Evolutionary conservation across 2,113 vertebrate species (phyloP).

Genomic region (Notarius quadriscutis): DNA sequence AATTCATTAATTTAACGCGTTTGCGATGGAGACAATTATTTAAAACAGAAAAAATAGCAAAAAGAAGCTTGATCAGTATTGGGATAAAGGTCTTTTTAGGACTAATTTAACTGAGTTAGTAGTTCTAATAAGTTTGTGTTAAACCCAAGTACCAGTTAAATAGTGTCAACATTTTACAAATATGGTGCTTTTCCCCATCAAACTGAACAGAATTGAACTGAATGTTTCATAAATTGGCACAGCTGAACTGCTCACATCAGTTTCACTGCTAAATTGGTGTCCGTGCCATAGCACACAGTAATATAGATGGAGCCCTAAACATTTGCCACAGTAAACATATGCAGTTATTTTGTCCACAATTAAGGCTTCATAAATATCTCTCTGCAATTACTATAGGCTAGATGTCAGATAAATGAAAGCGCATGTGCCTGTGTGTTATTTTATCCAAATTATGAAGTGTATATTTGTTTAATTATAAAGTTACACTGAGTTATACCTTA

Average conservation of each 20-base stretch:
- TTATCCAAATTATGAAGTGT: neutral
- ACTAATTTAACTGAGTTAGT: neutral
- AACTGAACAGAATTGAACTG: neutral
- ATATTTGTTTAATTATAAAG: neutral
- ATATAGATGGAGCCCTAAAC: neutral
- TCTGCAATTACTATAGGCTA: neutral
- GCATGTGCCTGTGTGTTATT: neutral
- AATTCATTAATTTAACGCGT: neutral
- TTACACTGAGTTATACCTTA: neutral
- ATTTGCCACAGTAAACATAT: neutral
- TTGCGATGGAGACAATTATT: neutral
- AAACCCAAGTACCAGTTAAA: neutral
- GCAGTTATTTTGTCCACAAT: neutral
- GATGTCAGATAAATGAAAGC: neutral
- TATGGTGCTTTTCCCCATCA: neutral
- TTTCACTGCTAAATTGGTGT: neutral
- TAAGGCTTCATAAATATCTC: neutral
- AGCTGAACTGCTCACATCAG: neutral
- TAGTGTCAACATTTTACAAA: neutral
- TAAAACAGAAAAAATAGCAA: neutral
- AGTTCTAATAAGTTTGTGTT: neutral
- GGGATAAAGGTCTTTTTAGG: neutral
- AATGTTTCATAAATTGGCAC: neutral
- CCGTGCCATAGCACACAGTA: neutral
- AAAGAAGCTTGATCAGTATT: neutral